Percentiles rank a stretch among this genome's conserved stretches.
These are phyloP conservation scores for Chanos chanos DNA, from an alignment of 2,797 vertebrate genomes.

Conservation along the genomic window DNA sequence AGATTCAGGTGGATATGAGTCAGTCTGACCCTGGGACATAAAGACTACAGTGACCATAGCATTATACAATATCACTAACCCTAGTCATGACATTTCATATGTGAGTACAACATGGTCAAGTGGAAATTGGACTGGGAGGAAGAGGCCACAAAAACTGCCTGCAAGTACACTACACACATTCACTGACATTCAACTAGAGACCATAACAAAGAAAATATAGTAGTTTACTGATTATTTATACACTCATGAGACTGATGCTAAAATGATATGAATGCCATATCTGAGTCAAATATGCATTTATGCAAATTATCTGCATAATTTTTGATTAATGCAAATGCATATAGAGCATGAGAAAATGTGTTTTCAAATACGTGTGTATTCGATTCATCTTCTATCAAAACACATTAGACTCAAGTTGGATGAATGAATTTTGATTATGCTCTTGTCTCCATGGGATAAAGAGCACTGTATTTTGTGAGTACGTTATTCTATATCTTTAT, in stretches of 20 bases:
- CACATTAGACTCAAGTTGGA: no score
- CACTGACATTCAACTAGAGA: slow-evolving; percentile 32
- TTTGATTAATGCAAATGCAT: slow-evolving; percentile 33
- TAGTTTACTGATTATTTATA: slow-evolving; percentile 33
- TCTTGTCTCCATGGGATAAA: no score
- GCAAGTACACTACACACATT: slow-evolving; percentile 28
- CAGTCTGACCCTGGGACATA: slow-evolving; percentile 29
- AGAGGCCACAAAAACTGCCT: slow-evolving; percentile 21
- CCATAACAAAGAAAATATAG: slow-evolving; percentile 24
- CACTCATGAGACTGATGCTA: slow-evolving; percentile 31
- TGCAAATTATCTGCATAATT: slow-evolving; percentile 15
- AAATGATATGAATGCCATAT: slow-evolving; percentile 26
- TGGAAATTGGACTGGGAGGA: slow-evolving; percentile 31
- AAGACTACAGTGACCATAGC: slow-evolving; percentile 7
- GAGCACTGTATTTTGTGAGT: no score
- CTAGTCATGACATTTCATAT: slow-evolving; percentile 23
- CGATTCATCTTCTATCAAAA: no score
- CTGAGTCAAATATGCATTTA: slow-evolving; percentile 24
- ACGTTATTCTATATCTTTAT: slow-evolving; percentile 25
- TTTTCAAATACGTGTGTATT: no score
- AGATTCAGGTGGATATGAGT: slow-evolving; percentile 30
- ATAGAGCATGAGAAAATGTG: no score
- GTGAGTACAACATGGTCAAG: slow-evolving; percentile 19
- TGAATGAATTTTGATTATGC: no score
- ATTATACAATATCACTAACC: background rate